Base-by-base conservation (phyloP, 2,113 vertebrate species). In the Pseudorasbora parva region DNA sequence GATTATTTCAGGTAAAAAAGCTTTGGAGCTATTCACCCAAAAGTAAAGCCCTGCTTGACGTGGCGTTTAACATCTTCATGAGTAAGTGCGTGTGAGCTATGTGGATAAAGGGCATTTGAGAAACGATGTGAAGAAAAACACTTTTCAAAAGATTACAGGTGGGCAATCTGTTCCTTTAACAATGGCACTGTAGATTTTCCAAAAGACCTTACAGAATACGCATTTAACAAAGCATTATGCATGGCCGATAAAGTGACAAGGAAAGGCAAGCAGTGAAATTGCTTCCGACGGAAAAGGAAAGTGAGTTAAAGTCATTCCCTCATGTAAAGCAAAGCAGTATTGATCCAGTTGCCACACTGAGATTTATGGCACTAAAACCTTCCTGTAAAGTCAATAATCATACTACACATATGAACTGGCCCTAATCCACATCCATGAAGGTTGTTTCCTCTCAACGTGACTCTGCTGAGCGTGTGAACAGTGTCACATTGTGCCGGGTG, bases 361-460 rank as follows among this genome's bases (percentile, higher is more conserved):
- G 77, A 84, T 82, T 73, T 75, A 78, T 75, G 71, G 75, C 30
- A 72, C 72, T 51, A 1, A 33, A 57, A 41, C 54, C 43, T 66
- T 78, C 27, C 23, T 5, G 33, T 78, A 41, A 82, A 47, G 59
- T 79, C 69, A 81, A 83, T 85, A 82, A 81, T 83, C 77, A 81
- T 59, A 49, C 73, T 81, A 84, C 81, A 86, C 77, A 68, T 78
- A 78, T 86, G 84, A 86, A 72, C 45, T 47, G 30, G 77, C 51
- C 19, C 47, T 81, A 75, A 30, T 69, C 10, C 12, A 19, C 71
- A 30, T 74, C 43, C 23, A 81, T 76, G 59, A 83, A 76, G 30
- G 41, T 27, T 30, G 25, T 56, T 77, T 47, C 72, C 66, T 66
- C 59, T 87, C 23, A 62, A 62, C 82, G n/a, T n/a, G n/a, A n/a